Evolutionary conservation across 2,113 vertebrate genomes (phyloP).

Genomic region (Dissostichus mawsoni): DNA sequence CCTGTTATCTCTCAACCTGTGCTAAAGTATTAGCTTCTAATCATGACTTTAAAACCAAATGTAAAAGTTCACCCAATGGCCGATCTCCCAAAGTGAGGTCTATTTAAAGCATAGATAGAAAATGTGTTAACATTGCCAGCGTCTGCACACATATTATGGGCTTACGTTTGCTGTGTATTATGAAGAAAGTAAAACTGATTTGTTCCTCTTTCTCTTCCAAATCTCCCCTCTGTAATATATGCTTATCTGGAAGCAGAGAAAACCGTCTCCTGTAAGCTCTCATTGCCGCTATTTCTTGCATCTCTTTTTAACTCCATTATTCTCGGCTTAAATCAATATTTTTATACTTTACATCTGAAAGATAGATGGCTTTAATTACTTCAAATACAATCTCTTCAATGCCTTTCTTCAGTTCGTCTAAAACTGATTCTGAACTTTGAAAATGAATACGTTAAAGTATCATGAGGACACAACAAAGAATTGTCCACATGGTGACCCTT

Average conservation of each 20-base stretch:
- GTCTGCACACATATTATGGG: background rate
- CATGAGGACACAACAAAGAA: no score
- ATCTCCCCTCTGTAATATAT: conserved; percentile 20
- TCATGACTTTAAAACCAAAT: conserved; percentile 4
- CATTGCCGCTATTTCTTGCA: background rate
- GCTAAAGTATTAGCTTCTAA: conserved; percentile 20
- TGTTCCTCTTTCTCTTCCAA: background rate
- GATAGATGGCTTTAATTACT: conserved; percentile 30
- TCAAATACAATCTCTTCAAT: conserved; percentile 8
- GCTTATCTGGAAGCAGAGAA: conserved; percentile 28
- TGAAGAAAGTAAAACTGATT: background rate
- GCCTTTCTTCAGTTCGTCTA: conserved; percentile 3
- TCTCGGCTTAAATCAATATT: conserved; percentile 33
- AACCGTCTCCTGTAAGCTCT: conserved; percentile 12
- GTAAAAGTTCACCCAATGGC: background rate
- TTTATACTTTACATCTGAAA: conserved; percentile 19
- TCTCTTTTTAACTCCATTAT: conserved; percentile 7
- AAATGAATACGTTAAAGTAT: no score
- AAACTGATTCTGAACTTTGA: background rate
- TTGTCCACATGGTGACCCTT: no score
- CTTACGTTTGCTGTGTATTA: background rate
- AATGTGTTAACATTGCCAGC: background rate
- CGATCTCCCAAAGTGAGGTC: background rate
- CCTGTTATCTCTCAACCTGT: conserved; percentile 1
- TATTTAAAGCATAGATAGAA: background rate